Evolutionary conservation across 2,888 invertebrate genomes (phyloP).

Genomic region (Drosophila ustulata): DNA sequence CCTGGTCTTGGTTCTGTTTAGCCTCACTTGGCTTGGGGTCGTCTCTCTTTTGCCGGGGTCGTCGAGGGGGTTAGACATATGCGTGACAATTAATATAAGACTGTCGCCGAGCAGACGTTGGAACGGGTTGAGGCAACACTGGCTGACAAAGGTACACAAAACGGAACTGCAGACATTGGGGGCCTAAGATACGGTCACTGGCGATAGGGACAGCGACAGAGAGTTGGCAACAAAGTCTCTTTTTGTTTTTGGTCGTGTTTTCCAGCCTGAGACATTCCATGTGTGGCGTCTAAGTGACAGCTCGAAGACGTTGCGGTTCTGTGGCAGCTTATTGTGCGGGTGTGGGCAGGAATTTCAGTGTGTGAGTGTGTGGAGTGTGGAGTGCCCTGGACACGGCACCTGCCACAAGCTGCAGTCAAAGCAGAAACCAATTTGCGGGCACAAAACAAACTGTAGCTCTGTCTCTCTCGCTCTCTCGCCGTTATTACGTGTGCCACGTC

Average conservation of each 20-base stretch:
- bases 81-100: conserved; percentile 82
- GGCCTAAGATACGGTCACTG: conserved; percentile 22
- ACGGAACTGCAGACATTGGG: conserved; percentile 75
- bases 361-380: conserved; percentile 7
- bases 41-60: background rate
- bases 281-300: conserved; percentile 72
- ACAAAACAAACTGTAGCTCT: conserved; percentile 73
- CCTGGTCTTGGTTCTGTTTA: conserved; percentile 25
- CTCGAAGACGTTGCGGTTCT: conserved; percentile 30
- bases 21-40: conserved; percentile 35
- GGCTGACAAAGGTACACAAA: conserved; percentile 73
- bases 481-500: conserved; percentile 44
- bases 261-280: conserved; percentile 35
- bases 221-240: conserved; percentile 21
- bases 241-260: conserved; percentile 57
- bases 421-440: conserved; percentile 76
- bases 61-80: conserved; percentile 69
- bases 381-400: conserved; percentile 49
- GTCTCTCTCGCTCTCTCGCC: conserved; percentile 11
- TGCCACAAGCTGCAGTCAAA: conserved; percentile 39
- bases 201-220: background rate
- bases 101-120: conserved; percentile 39
- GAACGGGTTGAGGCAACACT: conserved; percentile 7
- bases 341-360: conserved; percentile 1
- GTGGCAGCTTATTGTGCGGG: conserved; percentile 14